Percentiles rank a stretch among this genome's conserved stretches.
phyloP scores from a whole-genome alignment of 2,113 vertebrate species.

The Chionis minor region DNA sequence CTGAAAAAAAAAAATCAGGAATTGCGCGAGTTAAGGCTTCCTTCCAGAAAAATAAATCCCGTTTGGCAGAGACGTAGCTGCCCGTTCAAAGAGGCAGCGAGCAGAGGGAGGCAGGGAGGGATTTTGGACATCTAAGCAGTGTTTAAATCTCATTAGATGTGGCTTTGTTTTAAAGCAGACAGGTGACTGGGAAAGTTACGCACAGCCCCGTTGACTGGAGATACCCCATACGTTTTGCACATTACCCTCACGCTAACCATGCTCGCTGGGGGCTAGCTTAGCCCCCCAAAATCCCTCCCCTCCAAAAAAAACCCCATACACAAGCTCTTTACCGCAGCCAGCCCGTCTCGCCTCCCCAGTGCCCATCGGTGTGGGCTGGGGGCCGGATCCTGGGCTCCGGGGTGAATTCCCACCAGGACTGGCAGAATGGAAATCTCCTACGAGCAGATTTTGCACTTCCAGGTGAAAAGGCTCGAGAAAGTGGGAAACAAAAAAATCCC shows the following conservation, averaged over 20 bases:
- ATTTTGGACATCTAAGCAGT: background rate
- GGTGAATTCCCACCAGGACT: background rate
- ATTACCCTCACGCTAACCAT: background rate
- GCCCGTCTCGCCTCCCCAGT: background rate
- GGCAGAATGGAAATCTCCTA: background rate
- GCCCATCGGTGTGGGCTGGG: accelerated
- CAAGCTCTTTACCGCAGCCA: background rate
- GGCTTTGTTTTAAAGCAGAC: background rate
- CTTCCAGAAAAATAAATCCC: background rate
- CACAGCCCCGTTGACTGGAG: background rate
- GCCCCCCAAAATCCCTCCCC: background rate
- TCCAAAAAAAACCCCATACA: accelerated
- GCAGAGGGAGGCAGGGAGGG: background rate
- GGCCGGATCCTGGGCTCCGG: accelerated
- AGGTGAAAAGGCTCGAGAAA: background rate
- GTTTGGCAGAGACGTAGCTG: background rate
- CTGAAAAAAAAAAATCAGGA: background rate
- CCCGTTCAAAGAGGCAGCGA: background rate
- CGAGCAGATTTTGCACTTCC: background rate
- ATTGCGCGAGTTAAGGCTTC: background rate
- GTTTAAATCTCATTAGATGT: background rate
- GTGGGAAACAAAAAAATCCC: background rate
- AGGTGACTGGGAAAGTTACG: background rate
- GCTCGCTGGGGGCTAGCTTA: background rate
- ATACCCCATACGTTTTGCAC: background rate